These are phyloP conservation scores for Brachypodius melanocephalos DNA, from an alignment of 2,113 vertebrate species.

Conservation along the genomic window DNA sequence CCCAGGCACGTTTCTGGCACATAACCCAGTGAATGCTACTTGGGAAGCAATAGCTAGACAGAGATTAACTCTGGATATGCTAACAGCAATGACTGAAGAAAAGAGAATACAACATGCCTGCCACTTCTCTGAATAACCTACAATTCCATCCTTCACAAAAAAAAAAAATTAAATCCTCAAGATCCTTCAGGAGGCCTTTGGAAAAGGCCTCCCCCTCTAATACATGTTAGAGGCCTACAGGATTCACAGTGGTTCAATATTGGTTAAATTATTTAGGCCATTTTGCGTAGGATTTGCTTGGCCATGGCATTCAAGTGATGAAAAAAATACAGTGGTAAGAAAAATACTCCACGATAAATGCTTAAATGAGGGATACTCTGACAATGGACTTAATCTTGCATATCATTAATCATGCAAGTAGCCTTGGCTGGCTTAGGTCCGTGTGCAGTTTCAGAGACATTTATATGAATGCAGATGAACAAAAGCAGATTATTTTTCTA, in stretches of 20 bases:
- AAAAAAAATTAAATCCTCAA: background rate
- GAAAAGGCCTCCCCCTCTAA: background rate
- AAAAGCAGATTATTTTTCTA: background rate
- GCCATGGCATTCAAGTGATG: background rate
- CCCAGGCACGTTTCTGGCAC: background rate
- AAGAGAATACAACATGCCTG: background rate
- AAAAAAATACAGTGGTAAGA: background rate
- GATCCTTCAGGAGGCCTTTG: background rate
- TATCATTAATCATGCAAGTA: background rate
- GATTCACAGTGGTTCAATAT: background rate
- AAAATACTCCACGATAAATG: background rate
- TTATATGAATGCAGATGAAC: slow-evolving; percentile 6
- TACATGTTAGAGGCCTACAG: background rate
- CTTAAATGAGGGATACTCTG: background rate
- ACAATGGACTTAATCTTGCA: background rate
- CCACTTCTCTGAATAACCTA: background rate
- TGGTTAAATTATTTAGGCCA: background rate
- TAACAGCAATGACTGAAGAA: background rate
- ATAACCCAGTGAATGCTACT: background rate
- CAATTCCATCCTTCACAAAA: background rate
- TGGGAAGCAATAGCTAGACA: background rate
- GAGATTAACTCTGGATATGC: background rate
- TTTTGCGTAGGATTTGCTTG: background rate
- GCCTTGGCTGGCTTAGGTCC: background rate
- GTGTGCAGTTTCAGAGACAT: background rate